Conservation (phyloP, 2,797 vertebrate species). For the Helostoma temminkii region DNA sequence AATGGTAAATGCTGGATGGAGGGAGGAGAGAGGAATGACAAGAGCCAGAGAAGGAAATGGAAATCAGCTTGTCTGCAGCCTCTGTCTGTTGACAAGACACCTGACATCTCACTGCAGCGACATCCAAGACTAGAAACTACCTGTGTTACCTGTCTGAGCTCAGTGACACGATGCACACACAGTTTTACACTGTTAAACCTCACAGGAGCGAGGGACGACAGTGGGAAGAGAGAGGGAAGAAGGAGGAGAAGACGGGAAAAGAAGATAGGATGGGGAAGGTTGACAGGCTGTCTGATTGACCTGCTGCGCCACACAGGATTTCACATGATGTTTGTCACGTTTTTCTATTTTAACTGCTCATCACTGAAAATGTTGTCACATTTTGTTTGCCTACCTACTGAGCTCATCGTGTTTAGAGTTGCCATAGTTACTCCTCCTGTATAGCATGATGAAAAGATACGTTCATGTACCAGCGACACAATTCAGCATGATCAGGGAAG, state of each 20-base stretch:
- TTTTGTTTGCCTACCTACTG: background rate
- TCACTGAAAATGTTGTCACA: background rate
- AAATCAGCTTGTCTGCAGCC: slow-evolving; percentile 5
- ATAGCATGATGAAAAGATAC: too few relatives aligned
- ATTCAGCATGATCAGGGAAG: too few relatives aligned
- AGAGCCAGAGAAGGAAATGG: slow-evolving; percentile 4
- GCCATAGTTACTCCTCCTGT: too few relatives aligned
- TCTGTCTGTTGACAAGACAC: slow-evolving; percentile 23
- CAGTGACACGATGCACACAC: slow-evolving; percentile 4
- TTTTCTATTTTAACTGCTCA: too few relatives aligned
- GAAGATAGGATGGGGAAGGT: background rate
- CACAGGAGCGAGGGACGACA: background rate
- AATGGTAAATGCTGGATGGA: background rate
- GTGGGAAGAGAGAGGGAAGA: background rate
- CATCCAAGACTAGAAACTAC: background rate
- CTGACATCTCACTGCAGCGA: slow-evolving; percentile 4
- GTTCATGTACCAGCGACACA: too few relatives aligned
- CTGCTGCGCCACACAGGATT: background rate
- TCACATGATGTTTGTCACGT: background rate
- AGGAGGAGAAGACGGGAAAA: background rate
- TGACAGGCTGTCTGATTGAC: slow-evolving; percentile 5
- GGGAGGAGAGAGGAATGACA: background rate
- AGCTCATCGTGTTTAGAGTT: background rate
- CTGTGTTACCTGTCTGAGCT: slow-evolving; percentile 17
- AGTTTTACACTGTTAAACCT: background rate